phyloP scores from a whole-genome alignment of 2,888 invertebrate species.

The Spodoptera littoralis region DNA sequence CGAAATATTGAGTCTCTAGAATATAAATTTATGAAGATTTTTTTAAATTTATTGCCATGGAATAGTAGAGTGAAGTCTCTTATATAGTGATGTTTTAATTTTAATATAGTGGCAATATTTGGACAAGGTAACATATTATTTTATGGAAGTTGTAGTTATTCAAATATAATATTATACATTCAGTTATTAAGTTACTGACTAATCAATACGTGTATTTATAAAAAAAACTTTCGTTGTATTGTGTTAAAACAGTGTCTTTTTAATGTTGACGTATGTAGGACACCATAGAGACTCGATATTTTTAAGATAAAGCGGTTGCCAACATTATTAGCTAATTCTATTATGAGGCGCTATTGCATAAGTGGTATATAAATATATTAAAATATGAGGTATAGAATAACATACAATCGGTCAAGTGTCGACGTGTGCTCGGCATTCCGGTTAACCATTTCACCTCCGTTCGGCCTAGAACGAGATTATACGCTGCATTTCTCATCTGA shows the following conservation, averaged over 20 bases:
- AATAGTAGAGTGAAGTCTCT: neutral
- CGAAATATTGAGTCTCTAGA: too few species aligned
- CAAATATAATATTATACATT: too few species aligned
- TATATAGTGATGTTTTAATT: too few species aligned
- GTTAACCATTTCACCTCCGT: slow-evolving; percentile 87
- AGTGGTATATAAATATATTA: slow-evolving; percentile 54
- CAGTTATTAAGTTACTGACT: too few species aligned
- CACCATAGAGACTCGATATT: slow-evolving; percentile 36
- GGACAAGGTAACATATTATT: too few species aligned
- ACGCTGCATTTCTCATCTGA: slow-evolving; percentile 69
- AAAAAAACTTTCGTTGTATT: neutral
- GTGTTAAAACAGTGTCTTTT: slow-evolving; percentile 8
- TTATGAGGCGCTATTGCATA: slow-evolving; percentile 37
- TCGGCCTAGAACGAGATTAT: slow-evolving; percentile 86
- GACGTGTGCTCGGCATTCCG: slow-evolving; percentile 87
- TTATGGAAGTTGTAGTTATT: too few species aligned
- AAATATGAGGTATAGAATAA: slow-evolving; percentile 71
- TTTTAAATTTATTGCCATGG: too few species aligned
- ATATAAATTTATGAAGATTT: neutral
- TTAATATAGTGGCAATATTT: too few species aligned
- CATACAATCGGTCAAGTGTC: slow-evolving; percentile 87
- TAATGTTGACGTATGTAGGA: slow-evolving; percentile 12
- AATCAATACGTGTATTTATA: too few species aligned
- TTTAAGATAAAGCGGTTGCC: slow-evolving; percentile 26
- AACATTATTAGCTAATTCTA: slow-evolving; percentile 46